Base-by-base conservation (phyloP, 2,888 invertebrate species). In the Tanytarsus gracilentus region DNA sequence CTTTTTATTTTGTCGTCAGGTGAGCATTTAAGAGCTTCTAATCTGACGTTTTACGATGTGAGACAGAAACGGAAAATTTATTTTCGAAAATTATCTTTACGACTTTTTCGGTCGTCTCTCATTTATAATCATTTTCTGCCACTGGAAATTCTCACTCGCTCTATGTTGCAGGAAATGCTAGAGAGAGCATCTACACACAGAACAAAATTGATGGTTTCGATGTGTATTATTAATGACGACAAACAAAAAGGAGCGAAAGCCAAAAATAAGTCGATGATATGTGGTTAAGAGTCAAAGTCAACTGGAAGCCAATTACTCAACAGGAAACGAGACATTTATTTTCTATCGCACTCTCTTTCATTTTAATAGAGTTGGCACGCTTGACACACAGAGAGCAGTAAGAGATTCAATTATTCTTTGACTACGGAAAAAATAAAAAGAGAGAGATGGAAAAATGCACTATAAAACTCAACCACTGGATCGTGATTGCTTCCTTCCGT, bases 401-500 rank as follows among this genome's bases (percentile, higher is more conserved):
- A 44, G n/a, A 33, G 11, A 11, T 21, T 16, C 7, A 48, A 48
- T 21, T 23, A 48, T 11, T 21, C 11, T 11, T 27, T 27, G 7
- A 50, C 21, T 30, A n/a, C n/a, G 11, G 33, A 6, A 21, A 8
- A 18, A 18, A 44, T 7, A 33, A 44, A 11, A 18, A 44, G 40
- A 18, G 40, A 44, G 11, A 21, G 25, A 29, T n/a, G 36, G n/a
- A 36, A 36, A 36, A 53, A 33, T 53, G 53, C 53, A 53, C 76
- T 69, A 39, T 72, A 70, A 55, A 56, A 56, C 11, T 44, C 56
- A 56, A 56, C 56, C 56, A 56, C 56, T 56, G 56, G 11, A 44
- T 48, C 33, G 56, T 44, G 56, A 56, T 56, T 56, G 56, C 30
- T 56, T 56, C 56, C 56, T 56, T 56, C 56, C 56, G 53, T 23